Evolutionary conservation across 2,797 vertebrate genomes (phyloP).

Genomic region (Ptychobarbus kaznakovi): DNA sequence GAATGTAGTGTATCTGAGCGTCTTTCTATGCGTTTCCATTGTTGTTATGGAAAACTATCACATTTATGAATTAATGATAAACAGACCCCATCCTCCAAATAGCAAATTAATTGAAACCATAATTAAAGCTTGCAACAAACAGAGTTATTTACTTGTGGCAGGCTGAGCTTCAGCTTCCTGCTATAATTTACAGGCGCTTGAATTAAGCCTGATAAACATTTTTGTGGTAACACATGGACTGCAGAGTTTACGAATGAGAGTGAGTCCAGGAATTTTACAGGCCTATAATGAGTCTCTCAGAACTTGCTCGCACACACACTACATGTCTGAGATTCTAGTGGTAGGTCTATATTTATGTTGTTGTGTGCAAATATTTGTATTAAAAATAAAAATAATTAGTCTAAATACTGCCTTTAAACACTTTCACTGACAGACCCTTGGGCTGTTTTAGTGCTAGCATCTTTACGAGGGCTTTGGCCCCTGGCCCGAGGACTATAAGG

Average conservation of each 20-base stretch:
- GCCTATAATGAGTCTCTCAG: background rate
- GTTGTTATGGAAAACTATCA: constrained; percentile 9
- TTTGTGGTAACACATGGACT: constrained; percentile 37
- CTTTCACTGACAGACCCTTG: background rate
- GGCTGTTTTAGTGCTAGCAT: constrained; percentile 7
- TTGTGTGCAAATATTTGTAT: background rate
- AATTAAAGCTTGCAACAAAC: constrained; percentile 21
- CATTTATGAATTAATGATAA: constrained; percentile 4
- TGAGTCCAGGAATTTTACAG: constrained; percentile 35
- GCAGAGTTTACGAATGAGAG: constrained; percentile 9
- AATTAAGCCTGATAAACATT: constrained; percentile 40
- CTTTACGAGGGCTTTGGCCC: constrained; percentile 19
- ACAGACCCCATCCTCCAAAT: background rate
- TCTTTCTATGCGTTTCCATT: background rate
- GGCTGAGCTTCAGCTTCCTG: constrained; percentile 14
- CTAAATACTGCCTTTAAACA: constrained; percentile 17
- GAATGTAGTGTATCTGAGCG: background rate
- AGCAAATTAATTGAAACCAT: constrained; percentile 25
- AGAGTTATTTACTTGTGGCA: constrained; percentile 18
- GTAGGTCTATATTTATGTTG: background rate
- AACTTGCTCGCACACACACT: constrained; percentile 16
- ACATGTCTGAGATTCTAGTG: constrained; percentile 21
- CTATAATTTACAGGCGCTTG: constrained; percentile 36
- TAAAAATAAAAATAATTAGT: background rate
- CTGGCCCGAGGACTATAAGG: background rate